phyloP scores from a whole-genome alignment of 2,888 invertebrate species.

The Nymphalis polychloros region DNA sequence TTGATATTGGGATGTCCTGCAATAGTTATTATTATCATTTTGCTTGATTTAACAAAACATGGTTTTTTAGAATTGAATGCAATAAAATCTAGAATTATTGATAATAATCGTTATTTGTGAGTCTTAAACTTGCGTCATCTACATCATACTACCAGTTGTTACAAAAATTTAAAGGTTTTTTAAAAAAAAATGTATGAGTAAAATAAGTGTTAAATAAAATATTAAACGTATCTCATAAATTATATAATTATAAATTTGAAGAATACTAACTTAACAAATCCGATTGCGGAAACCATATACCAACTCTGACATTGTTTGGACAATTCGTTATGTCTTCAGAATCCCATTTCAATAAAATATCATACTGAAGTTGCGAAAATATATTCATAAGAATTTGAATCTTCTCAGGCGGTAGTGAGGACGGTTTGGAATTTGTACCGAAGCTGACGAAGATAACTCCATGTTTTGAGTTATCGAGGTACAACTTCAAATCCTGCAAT shows the following conservation, averaged over 20 bases:
- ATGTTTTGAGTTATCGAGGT: conserved; percentile 51
- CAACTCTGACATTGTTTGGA: conserved; percentile 53
- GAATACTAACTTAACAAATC: conserved; percentile 42
- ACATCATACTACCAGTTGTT: too few relatives aligned
- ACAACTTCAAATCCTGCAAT: conserved; percentile 53
- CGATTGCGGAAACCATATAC: conserved; percentile 61
- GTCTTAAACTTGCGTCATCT: too few relatives aligned
- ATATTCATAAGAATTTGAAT: conserved; percentile 50
- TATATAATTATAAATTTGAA: too few relatives aligned
- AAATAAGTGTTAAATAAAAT: too few relatives aligned
- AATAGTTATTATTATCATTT: conserved; percentile 21
- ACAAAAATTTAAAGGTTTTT: too few relatives aligned
- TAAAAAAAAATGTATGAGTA: too few relatives aligned
- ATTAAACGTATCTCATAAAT: too few relatives aligned
- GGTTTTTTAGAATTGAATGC: too few relatives aligned
- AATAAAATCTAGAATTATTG: too few relatives aligned
- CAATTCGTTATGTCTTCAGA: conserved; percentile 49
- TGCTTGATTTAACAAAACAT: too few relatives aligned
- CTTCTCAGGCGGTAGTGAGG: conserved; percentile 47
- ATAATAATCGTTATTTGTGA: too few relatives aligned
- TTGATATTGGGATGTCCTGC: conserved; percentile 67
- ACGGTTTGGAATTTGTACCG: conserved; percentile 56
- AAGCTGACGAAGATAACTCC: conserved; percentile 61
- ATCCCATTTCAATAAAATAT: conserved; percentile 63
- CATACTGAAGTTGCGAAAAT: conserved; percentile 53